A percentile compares a stretch with the other conserved stretches of the same genome.
phyloP scores from a whole-genome alignment of 2,113 vertebrate genomes.

The Chloropsis cyanopogon region DNA sequence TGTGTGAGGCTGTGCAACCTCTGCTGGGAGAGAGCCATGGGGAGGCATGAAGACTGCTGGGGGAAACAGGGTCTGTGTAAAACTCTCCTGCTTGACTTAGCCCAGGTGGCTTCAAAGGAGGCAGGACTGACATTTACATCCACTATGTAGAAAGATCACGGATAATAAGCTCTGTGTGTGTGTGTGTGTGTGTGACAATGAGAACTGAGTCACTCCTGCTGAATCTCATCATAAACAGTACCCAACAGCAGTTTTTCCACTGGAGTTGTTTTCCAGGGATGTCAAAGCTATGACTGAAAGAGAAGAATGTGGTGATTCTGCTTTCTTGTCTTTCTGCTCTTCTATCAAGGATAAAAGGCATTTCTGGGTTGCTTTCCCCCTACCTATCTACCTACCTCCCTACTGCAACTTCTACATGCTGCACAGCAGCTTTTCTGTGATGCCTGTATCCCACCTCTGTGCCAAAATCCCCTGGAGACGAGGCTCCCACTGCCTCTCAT shows the following conservation, averaged over 20 bases:
- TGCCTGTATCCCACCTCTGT: background rate
- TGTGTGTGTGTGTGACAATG: background rate
- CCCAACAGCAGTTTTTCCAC: background rate
- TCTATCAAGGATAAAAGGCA: background rate
- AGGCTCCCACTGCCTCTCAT: background rate
- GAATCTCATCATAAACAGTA: background rate
- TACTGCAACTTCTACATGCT: background rate
- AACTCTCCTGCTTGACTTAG: background rate
- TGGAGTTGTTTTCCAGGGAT: background rate
- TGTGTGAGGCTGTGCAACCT: background rate
- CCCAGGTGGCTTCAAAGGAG: background rate
- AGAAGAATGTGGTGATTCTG: background rate
- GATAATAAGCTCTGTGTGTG: background rate
- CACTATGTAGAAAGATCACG: background rate
- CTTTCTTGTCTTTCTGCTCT: background rate
- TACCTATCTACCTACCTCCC: background rate
- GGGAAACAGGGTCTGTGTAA: background rate
- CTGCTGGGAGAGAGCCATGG: background rate
- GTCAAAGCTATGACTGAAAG: slow-evolving; percentile 3
- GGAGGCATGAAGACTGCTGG: background rate
- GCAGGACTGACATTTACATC: slow-evolving; percentile 16
- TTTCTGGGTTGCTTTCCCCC: background rate
- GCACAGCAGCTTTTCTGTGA: background rate
- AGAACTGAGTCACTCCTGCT: slow-evolving; percentile 3
- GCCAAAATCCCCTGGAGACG: background rate